Percentiles rank a stretch among this genome's conserved stretches.
Conservation (phyloP, 2,888 invertebrate genomes). For the Cyclophora punctaria region DNA sequence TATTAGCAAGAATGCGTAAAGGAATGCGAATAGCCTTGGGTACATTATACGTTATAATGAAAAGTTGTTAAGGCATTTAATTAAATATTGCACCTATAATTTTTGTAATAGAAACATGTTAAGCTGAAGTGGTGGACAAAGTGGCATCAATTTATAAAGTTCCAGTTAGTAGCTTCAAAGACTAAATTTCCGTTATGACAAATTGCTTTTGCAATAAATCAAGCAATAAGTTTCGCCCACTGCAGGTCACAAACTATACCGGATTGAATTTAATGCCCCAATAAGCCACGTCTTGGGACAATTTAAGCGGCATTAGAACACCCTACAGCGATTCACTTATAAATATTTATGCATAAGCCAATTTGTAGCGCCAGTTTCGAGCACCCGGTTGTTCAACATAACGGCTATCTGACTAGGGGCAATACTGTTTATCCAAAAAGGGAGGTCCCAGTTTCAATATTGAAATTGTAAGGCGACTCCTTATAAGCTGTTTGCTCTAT, state of each 20-base stretch:
- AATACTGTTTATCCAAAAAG: slow-evolving; percentile 39
- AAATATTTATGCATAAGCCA: slow-evolving; percentile 61
- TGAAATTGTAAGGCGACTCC: slow-evolving; percentile 36
- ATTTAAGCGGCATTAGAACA: slow-evolving; percentile 55
- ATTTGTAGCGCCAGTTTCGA: slow-evolving; percentile 28
- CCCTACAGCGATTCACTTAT: slow-evolving; percentile 49
- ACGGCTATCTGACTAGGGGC: slow-evolving; percentile 36
- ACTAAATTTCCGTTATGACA: slow-evolving; percentile 40
- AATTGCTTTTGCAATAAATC: slow-evolving; percentile 53
- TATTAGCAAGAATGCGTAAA: no score
- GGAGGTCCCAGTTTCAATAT: slow-evolving; percentile 41
- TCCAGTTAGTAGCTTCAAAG: no score
- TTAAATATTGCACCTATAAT: no score
- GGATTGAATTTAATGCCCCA: slow-evolving; percentile 54
- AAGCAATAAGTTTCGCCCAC: slow-evolving; percentile 46
- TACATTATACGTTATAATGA: no score
- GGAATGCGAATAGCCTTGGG: no score
- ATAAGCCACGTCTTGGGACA: slow-evolving; percentile 49
- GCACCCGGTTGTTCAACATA: slow-evolving; percentile 36
- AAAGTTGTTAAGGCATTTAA: no score
- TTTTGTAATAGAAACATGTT: neutral
- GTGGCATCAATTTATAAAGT: slow-evolving; percentile 17
- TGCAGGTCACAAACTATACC: slow-evolving; percentile 37
- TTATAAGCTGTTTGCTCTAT: slow-evolving; percentile 27
- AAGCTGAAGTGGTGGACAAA: slow-evolving; percentile 1